Evolutionary conservation across 1,140 invertebrate species (phyloP).

Genomic region (Hormaphis cornu): DNA sequence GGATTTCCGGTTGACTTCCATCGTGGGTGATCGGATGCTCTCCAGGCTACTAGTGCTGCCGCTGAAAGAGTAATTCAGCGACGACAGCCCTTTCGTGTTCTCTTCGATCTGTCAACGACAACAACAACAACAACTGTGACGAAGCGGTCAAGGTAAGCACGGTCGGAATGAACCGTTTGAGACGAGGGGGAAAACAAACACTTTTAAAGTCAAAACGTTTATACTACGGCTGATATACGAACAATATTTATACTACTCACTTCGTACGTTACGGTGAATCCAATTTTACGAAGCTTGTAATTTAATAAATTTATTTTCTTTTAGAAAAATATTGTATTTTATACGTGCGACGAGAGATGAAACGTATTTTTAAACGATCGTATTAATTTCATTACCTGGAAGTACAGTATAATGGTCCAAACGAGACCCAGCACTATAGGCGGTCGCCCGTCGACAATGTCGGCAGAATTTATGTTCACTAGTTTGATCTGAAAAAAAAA

Average conservation of each 20-base stretch:
- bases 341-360: too few species aligned
- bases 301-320: background rate
- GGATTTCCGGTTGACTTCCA: conserved; percentile 59
- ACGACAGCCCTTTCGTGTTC: conserved; percentile 80
- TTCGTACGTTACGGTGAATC: conserved; percentile 11
- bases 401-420: conserved; percentile 99
- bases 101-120: conserved; percentile 75
- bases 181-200: too few species aligned
- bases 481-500: conserved; percentile 72
- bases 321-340: too few species aligned
- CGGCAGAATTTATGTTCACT: conserved; percentile 96
- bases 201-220: too few species aligned
- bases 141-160: too few species aligned
- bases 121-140: too few species aligned
- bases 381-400: conserved; percentile 68
- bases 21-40: conserved; percentile 47
- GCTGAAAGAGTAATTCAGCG: conserved; percentile 65
- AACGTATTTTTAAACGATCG: too few species aligned
- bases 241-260: conserved; percentile 8
- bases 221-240: background rate
- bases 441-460: conserved; percentile 94
- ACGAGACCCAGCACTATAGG: conserved; percentile 94
- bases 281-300: conserved; percentile 23
- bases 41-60: conserved; percentile 71
- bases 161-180: too few species aligned